Conservation (phyloP, 2,113 vertebrate genomes). For the Noctilio leporinus region DNA sequence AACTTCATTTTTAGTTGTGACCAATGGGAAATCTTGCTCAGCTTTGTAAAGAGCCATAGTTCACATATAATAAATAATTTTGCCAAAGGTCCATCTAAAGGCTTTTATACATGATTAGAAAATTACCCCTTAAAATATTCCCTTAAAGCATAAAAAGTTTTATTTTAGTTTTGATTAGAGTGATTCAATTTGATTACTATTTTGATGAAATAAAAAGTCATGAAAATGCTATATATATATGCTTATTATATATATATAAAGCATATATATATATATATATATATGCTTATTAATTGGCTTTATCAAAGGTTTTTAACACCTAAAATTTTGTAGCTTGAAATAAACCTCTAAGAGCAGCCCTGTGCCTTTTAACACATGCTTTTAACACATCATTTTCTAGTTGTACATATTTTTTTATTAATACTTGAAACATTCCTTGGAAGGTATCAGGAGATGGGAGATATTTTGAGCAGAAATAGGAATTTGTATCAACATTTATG, state of each 20-base stretch:
- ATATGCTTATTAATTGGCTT: conserved; percentile 43
- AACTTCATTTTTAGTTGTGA: background rate
- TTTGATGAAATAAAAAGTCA: conserved; percentile 45
- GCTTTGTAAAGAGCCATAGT: background rate
- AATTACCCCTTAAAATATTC: background rate
- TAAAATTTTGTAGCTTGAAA: conserved; percentile 56
- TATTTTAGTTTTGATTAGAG: background rate
- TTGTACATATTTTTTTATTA: conserved; percentile 48
- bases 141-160: background rate
- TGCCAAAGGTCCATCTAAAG: background rate
- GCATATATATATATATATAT: too few species aligned
- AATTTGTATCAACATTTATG: background rate
- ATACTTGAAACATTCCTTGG: conserved; percentile 37
- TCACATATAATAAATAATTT: background rate
- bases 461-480: conserved; percentile 39
- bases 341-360: conserved; percentile 28
- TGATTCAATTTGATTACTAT: conserved; percentile 22
- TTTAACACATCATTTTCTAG: conserved; percentile 55
- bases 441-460: background rate
- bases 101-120: background rate
- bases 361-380: too few species aligned
- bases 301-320: conserved; percentile 27
- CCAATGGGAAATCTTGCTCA: background rate
- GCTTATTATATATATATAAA: too few species aligned
- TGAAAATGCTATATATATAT: conserved; percentile 15